A percentile compares a stretch with the other conserved stretches of the same genome.
phyloP scores from a whole-genome alignment of 2,113 vertebrate species.

The Scopus umbretta region DNA sequence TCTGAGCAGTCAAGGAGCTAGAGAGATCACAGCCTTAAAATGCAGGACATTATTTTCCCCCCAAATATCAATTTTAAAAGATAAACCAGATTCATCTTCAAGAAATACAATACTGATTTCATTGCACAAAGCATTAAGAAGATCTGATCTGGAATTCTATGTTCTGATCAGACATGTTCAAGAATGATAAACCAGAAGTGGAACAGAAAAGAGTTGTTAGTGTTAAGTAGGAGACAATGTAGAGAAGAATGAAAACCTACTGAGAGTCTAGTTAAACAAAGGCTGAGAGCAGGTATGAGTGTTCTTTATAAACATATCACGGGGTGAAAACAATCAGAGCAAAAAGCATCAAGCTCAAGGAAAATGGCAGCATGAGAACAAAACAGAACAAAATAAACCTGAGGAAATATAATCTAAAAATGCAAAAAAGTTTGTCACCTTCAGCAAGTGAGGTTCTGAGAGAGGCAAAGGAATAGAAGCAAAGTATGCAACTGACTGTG shows the following conservation, averaged over 20 bases:
- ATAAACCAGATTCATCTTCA: neutral
- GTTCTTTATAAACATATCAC: neutral
- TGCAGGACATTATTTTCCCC: neutral
- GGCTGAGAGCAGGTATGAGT: neutral
- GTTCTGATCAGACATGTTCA: neutral
- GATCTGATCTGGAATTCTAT: neutral
- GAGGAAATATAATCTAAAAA: neutral
- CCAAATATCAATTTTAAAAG: neutral
- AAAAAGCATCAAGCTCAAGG: neutral
- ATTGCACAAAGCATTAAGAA: neutral
- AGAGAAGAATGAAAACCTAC: neutral
- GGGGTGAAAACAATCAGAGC: neutral
- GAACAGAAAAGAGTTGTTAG: neutral
- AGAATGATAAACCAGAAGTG: neutral
- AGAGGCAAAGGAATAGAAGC: neutral
- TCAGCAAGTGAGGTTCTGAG: neutral
- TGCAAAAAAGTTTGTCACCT: neutral
- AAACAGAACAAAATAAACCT: neutral
- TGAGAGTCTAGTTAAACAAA: neutral
- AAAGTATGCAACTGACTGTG: neutral
- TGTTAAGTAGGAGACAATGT: neutral
- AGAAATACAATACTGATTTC: neutral
- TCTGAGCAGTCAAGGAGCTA: neutral
- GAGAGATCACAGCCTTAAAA: neutral
- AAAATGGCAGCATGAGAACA: neutral